Evolutionary conservation across 2,888 invertebrate species (phyloP).

Genomic region (Hypomecis punctinalis): DNA sequence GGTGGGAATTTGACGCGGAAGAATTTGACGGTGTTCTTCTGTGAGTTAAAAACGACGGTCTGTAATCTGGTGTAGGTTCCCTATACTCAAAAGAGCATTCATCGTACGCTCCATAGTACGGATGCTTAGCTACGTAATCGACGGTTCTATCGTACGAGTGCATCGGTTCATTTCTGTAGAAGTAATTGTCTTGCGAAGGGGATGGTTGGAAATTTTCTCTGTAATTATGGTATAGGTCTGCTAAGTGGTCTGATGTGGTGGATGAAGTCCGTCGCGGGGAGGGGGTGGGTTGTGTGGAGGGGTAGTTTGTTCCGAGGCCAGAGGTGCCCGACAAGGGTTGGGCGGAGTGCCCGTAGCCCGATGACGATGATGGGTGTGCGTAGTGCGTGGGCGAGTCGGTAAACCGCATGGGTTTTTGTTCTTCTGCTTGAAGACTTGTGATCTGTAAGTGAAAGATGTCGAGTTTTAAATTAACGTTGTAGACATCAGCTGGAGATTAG

Average conservation of each 20-base stretch:
- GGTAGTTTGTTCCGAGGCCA: slow-evolving; percentile 81
- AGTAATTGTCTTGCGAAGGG: slow-evolving; percentile 67
- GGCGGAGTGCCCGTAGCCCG: slow-evolving; percentile 80
- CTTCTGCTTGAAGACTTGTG: slow-evolving; percentile 79
- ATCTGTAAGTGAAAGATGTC: slow-evolving; percentile 58
- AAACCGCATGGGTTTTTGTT: slow-evolving; percentile 88
- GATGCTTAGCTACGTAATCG: slow-evolving; percentile 76
- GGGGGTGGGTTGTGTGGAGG: slow-evolving; percentile 85
- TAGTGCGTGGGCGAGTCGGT: slow-evolving; percentile 91
- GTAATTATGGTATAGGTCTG: slow-evolving; percentile 85
- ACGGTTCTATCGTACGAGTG: slow-evolving; percentile 75
- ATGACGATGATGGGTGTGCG: slow-evolving; percentile 79
- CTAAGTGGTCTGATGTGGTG: slow-evolving; percentile 84
- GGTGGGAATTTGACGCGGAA: slow-evolving; percentile 84
- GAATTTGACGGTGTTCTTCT: slow-evolving; percentile 92
- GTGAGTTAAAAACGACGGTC: slow-evolving; percentile 83
- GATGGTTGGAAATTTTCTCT: slow-evolving; percentile 78
- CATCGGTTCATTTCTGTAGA: slow-evolving; percentile 64
- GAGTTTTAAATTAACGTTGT: too few relatives aligned
- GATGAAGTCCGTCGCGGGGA: slow-evolving; percentile 90
- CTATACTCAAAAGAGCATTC: slow-evolving; percentile 73
- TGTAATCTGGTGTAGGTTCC: slow-evolving; percentile 70
- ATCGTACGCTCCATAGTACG: slow-evolving; percentile 70
- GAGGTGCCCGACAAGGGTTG: slow-evolving; percentile 81
- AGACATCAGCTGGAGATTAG: too few relatives aligned